A percentile compares a stretch with the other conserved stretches of the same genome.
phyloP scores from a whole-genome alignment of 2,888 invertebrate genomes.

The Apamea crenata region DNA sequence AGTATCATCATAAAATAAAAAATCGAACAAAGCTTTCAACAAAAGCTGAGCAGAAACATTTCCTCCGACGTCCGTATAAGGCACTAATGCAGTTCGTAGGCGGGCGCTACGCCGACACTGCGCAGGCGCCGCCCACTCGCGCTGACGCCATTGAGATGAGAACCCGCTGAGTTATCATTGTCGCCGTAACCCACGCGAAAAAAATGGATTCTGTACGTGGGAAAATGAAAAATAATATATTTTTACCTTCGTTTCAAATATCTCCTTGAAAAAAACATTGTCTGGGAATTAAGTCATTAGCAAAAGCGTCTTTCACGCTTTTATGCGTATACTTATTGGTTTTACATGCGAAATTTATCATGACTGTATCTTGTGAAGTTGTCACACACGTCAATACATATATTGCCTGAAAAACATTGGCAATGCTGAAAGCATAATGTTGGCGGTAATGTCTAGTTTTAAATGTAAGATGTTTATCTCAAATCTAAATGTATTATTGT shows the following conservation, averaged over 20 bases:
- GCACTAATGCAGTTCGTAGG: slow-evolving; percentile 63
- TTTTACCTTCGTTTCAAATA: slow-evolving; percentile 45
- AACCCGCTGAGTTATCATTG: slow-evolving; percentile 85
- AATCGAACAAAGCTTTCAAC: neutral
- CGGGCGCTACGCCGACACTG: slow-evolving; percentile 66
- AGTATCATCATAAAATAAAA: neutral
- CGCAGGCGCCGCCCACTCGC: slow-evolving; percentile 71
- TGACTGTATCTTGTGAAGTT: slow-evolving; percentile 30
- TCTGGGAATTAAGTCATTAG: slow-evolving; percentile 59
- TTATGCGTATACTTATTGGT: slow-evolving; percentile 20
- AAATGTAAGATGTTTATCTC: neutral
- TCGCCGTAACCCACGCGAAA: slow-evolving; percentile 81
- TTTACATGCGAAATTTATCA: slow-evolving; percentile 39
- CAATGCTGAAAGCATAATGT: neutral
- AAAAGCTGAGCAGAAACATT: slow-evolving; percentile 2
- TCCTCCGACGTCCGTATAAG: slow-evolving; percentile 60
- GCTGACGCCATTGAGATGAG: slow-evolving; percentile 69
- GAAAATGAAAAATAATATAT: slow-evolving; percentile 49
- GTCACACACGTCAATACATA: neutral
- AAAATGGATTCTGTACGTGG: slow-evolving; percentile 40
- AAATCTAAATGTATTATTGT: neutral
- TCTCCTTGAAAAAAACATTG: slow-evolving; percentile 49
- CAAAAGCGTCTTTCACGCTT: slow-evolving; percentile 38
- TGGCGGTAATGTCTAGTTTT: neutral
- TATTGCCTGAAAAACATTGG: slow-evolving; percentile 8